Base-by-base conservation (phyloP, 2,888 invertebrate species). In the Pseudoips prasinana region DNA sequence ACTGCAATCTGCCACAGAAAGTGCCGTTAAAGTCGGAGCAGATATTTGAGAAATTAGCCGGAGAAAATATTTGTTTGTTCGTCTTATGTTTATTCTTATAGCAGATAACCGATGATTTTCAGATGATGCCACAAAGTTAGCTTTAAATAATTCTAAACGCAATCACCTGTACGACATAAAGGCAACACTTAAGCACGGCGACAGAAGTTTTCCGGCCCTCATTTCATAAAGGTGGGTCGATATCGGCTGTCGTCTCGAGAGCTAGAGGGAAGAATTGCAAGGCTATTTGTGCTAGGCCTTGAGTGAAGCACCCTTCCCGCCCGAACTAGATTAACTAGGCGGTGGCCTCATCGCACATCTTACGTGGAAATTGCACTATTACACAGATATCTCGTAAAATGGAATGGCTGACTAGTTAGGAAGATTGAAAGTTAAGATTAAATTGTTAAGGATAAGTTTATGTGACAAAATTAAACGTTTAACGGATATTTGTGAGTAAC, bases 291-390 rank as follows among this genome's bases (percentile, higher is more conserved):
- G 66, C 63, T 70, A 58, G 69, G 69, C 67, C 61, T 54, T 50
- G 54, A 49, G 52, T 74, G 59, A 59, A 78, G 75, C 55, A 60
- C 79, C 67, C 77, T 76, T 58, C 54, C 39, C 63, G 54, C 55
- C 57, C 72, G 72, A 81, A 82, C 80, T 73, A 80, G 72, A 82
- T 81, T 80, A 82, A 73, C 73, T 68, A 54, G 46, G 57, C 65
- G 70, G 57, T 64, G 70, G 73, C 70, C 65, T 67, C 66, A 61
- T 62, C 62, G 58, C 43, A 57, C 42, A 48, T 56, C 63, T 53
- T 65, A 59, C 62, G 60, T 56, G 56, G 36, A 51, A 63, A 71
- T 67, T 48, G 52, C 48, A 47, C 33, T 57, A 58, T 65, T 58
- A 55, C 56, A 52, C 51, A 47, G 27, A 27, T 27, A 31, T 24